A percentile compares a stretch with the other conserved stretches of the same genome.
Evolutionary conservation across 1,140 invertebrate genomes (phyloP).

Genomic region (Drosophila sechellia): DNA sequence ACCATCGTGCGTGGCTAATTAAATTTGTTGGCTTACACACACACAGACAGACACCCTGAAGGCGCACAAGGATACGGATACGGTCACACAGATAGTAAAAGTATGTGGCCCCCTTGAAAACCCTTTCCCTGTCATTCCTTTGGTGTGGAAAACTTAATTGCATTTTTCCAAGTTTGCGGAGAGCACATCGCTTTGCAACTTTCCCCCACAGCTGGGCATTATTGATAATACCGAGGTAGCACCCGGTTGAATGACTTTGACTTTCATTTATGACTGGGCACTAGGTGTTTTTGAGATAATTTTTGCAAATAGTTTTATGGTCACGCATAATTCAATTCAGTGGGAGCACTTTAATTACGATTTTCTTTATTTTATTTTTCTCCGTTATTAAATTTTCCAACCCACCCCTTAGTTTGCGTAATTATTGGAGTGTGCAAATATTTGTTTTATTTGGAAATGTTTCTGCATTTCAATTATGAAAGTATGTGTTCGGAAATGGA

Average conservation of each 20-base stretch:
- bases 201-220: constrained; percentile 7
- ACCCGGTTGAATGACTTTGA: background rate
- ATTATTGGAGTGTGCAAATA: constrained; percentile 29
- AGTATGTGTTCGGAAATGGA: constrained; percentile 32
- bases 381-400: background rate
- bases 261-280: background rate
- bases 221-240: constrained; percentile 29
- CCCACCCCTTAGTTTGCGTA: background rate
- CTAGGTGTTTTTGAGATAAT: constrained; percentile 19
- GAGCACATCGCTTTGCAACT: constrained; percentile 10
- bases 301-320: constrained; percentile 8
- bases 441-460: constrained; percentile 27
- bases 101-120: background rate
- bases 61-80: background rate
- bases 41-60: background rate
- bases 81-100: background rate
- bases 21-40: constrained; percentile 43
- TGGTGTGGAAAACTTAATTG: constrained; percentile 43
- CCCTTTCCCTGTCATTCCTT: constrained; percentile 9
- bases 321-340: background rate
- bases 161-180: constrained; percentile 51
- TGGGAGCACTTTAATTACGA: constrained; percentile 1
- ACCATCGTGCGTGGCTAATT: constrained; percentile 47
- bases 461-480: constrained; percentile 46
- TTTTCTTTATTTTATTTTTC: background rate